phyloP scores from a whole-genome alignment of 2,113 vertebrate species.

The Podarcis cretensis region DNA sequence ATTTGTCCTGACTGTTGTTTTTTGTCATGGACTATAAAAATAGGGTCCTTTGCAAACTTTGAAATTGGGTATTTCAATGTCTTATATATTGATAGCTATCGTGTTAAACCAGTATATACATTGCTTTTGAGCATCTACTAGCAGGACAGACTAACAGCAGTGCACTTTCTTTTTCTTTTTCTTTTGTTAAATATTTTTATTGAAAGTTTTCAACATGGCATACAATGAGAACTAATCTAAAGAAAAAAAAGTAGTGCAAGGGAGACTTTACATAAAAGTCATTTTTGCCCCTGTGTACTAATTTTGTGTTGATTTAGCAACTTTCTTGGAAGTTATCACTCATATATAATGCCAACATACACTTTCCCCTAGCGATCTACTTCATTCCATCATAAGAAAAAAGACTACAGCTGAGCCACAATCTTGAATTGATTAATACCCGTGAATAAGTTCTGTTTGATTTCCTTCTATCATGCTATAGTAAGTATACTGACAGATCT shows the following conservation, averaged over 20 bases:
- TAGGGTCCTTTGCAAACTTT: neutral
- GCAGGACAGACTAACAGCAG: neutral
- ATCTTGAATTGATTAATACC: neutral
- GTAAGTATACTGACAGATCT: neutral
- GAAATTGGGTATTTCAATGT: neutral
- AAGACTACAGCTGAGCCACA: neutral
- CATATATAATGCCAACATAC: neutral
- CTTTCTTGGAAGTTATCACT: neutral
- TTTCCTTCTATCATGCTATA: neutral
- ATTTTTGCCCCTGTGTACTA: neutral
- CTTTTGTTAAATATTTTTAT: no score
- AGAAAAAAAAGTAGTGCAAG: no score
- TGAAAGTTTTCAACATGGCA: no score
- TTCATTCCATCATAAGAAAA: neutral
- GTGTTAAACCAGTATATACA: neutral
- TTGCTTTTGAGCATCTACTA: neutral
- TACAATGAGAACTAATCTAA: no score
- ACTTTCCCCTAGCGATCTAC: neutral
- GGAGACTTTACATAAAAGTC: neutral
- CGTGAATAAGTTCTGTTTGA: neutral
- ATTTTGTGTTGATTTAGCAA: neutral
- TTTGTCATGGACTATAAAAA: neutral
- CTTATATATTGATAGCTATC: neutral
- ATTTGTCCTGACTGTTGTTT: neutral
- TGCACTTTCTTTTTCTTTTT: neutral